phyloP scores from a whole-genome alignment of 92 coral and sea anemone genomes.

The Metridium senile region DNA sequence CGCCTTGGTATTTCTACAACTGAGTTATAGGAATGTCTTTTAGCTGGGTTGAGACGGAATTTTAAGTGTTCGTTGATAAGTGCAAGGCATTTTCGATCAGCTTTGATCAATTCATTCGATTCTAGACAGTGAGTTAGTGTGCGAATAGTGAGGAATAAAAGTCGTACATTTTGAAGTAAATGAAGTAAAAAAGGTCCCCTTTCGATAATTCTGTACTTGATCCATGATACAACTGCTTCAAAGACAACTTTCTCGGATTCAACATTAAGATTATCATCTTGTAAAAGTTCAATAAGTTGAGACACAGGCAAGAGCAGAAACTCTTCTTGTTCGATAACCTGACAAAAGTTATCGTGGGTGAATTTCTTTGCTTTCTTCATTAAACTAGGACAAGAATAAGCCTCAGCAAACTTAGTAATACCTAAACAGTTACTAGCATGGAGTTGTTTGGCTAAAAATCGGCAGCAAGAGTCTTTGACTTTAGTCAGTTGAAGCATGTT shows the following conservation, averaged over 20 bases:
- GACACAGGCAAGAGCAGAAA: slow-evolving; percentile 57
- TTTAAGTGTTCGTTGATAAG: slow-evolving; percentile 75
- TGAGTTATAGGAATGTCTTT: slow-evolving; percentile 41
- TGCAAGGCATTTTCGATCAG: slow-evolving; percentile 67
- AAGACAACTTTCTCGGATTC: slow-evolving; percentile 86
- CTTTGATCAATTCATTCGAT: slow-evolving; percentile 69
- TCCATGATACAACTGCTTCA: slow-evolving; percentile 87
- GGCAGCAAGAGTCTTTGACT: slow-evolving; percentile 87
- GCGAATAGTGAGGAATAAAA: slow-evolving; percentile 68
- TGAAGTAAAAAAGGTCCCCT: slow-evolving; percentile 63
- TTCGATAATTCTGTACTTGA: slow-evolving; percentile 59
- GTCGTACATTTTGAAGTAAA: slow-evolving; percentile 71
- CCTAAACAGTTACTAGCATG: slow-evolving; percentile 88
- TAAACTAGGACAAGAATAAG: slow-evolving; percentile 74
- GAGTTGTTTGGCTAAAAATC: slow-evolving; percentile 77
- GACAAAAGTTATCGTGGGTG: slow-evolving; percentile 74
- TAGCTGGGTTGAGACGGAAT: slow-evolving; percentile 60
- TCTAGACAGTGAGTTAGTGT: slow-evolving; percentile 67
- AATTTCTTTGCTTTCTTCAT: slow-evolving; percentile 66
- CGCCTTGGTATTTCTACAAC: slow-evolving; percentile 59
- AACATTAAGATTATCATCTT: slow-evolving; percentile 79
- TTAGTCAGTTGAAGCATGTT: slow-evolving; percentile 86
- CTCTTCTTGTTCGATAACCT: slow-evolving; percentile 78
- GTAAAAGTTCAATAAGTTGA: slow-evolving; percentile 69
- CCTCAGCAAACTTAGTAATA: slow-evolving; percentile 80